Conservation (phyloP, 2,113 vertebrate species). For the Istiophorus platypterus region DNA sequence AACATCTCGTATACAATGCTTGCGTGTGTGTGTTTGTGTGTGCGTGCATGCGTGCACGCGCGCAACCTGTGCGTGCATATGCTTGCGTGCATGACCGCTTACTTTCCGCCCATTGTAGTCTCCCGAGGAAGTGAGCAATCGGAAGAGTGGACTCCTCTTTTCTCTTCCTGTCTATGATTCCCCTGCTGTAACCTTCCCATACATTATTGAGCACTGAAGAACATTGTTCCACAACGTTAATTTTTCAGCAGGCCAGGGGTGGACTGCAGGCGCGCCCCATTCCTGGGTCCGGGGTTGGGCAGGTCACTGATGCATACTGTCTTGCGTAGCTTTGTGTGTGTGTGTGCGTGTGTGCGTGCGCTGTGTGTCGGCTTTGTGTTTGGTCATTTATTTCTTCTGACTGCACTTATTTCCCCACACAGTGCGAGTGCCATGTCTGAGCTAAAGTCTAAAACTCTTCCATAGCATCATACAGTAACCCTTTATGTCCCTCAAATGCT, state of each 20-base stretch:
- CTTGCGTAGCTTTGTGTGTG: constrained; percentile 1
- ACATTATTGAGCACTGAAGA: constrained; percentile 68
- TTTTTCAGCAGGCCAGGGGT: constrained; percentile 69
- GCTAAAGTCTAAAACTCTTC: not conserved
- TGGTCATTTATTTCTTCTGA: constrained; percentile 28
- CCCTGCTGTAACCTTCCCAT: constrained; percentile 57
- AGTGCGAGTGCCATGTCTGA: not conserved
- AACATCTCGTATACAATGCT: constrained; percentile 3
- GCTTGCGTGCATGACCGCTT: not conserved
- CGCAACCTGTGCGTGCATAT: not conserved
- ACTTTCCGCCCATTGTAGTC: not conserved
- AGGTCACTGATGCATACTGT: constrained; percentile 46
- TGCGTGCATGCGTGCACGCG: too few relatives aligned
- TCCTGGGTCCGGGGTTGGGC: constrained; percentile 19
- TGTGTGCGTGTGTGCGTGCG: constrained; percentile 7
- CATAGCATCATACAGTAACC: not conserved
- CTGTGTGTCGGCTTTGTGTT: constrained; percentile 7
- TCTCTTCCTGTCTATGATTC: constrained; percentile 30
- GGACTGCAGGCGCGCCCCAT: constrained; percentile 56
- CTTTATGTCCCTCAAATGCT: not conserved
- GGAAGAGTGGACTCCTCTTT: constrained; percentile 25
- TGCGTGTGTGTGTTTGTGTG: not conserved
- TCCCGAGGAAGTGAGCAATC: constrained; percentile 1
- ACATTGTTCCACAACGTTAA: constrained; percentile 72
- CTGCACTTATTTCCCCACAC: constrained; percentile 12